Conservation (phyloP, 2,113 vertebrate genomes). For the Trematomus loennbergii region DNA sequence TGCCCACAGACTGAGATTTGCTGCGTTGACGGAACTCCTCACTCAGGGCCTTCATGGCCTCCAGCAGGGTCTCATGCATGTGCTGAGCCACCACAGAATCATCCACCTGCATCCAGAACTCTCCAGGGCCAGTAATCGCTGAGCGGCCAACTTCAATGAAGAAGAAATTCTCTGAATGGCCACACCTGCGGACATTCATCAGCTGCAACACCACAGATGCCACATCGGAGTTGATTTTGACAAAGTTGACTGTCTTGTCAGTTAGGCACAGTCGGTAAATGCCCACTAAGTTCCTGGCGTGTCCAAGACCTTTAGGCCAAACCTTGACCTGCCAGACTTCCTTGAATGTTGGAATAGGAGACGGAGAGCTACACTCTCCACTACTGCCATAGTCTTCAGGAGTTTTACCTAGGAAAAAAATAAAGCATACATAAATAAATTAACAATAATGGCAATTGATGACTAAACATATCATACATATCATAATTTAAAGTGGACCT, state of each 20-base stretch:
- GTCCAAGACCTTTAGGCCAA: conserved; percentile 87
- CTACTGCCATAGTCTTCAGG: conserved; percentile 85
- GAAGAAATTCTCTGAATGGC: conserved; percentile 89
- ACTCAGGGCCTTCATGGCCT: conserved; percentile 88
- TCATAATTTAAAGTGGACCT: no score
- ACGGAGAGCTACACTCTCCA: conserved; percentile 81
- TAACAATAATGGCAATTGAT: not conserved
- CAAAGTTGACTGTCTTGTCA: conserved; percentile 86
- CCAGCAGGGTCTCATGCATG: conserved; percentile 89
- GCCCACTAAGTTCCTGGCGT: conserved; percentile 85
- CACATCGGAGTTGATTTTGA: conserved; percentile 85
- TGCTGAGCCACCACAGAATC: conserved; percentile 87
- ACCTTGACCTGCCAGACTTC: conserved; percentile 91
- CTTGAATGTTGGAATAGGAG: conserved; percentile 84
- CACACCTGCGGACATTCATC: conserved; percentile 87
- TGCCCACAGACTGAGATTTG: conserved; percentile 86
- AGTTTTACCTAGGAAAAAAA: conserved; percentile 77
- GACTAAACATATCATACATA: no score
- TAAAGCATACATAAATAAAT: conserved; percentile 20
- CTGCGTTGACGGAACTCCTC: conserved; percentile 87
- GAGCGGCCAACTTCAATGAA: conserved; percentile 90
- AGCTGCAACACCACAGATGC: conserved; percentile 87
- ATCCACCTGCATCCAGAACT: conserved; percentile 91
- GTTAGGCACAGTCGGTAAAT: conserved; percentile 88
- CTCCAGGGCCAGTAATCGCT: conserved; percentile 84